Conservation (phyloP, 1,140 invertebrate species). For the Galendromus occidentalis region DNA sequence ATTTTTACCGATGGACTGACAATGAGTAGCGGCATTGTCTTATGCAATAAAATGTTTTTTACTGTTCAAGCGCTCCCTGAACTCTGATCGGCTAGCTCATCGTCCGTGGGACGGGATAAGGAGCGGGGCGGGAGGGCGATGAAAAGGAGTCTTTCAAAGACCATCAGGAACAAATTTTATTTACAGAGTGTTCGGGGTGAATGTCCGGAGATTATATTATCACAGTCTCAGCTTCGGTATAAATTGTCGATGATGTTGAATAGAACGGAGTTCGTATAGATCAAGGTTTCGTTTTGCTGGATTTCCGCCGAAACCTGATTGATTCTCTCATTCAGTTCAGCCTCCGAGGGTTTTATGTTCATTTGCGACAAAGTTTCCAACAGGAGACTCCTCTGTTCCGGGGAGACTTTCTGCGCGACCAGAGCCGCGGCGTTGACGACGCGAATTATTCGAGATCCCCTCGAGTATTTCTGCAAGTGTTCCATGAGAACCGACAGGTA, state of each 20-base stretch:
- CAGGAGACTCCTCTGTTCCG: constrained; percentile 1
- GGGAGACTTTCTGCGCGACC: constrained; percentile 3
- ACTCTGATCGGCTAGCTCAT: too few species aligned
- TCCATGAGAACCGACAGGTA: constrained; percentile 1
- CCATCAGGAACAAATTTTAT: too few species aligned
- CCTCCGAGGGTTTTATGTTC: not conserved
- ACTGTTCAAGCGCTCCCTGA: too few species aligned
- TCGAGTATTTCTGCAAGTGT: not conserved
- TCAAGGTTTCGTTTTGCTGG: not conserved
- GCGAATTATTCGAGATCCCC: not conserved
- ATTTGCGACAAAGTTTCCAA: not conserved
- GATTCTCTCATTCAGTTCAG: not conserved
- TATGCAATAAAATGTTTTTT: too few species aligned
- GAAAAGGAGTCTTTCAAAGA: too few species aligned
- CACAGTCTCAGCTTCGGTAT: not conserved
- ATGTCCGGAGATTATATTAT: too few species aligned
- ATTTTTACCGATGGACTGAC: too few species aligned
- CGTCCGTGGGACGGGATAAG: too few species aligned
- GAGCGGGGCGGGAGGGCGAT: too few species aligned
- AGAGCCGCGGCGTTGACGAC: not conserved
- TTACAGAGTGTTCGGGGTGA: too few species aligned
- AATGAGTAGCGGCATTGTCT: too few species aligned
- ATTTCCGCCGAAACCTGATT: constrained; percentile 9
- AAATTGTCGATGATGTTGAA: constrained; percentile 6
- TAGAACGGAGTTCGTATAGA: not conserved